Percentiles rank a stretch among this genome's conserved stretches.
phyloP scores from a whole-genome alignment of 2,797 vertebrate species.

The Lates japonicus region DNA sequence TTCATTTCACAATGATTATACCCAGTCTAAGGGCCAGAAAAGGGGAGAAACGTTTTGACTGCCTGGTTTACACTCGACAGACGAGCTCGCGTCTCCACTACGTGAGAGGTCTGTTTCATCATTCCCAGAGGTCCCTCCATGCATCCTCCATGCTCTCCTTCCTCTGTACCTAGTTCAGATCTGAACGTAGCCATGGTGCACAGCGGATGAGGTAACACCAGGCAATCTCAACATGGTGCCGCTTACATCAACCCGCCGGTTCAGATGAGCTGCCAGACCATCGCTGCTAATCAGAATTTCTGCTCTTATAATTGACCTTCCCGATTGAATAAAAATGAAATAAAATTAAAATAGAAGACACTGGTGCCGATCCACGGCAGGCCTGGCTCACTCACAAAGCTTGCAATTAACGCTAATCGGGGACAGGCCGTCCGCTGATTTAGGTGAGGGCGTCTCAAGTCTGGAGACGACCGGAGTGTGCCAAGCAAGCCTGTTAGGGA shows the following conservation, averaged over 20 bases:
- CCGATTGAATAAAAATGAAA: constrained; percentile 62
- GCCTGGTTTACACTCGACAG: constrained; percentile 34
- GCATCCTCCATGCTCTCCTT: constrained; percentile 63
- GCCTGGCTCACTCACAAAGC: constrained; percentile 72
- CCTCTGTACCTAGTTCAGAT: constrained; percentile 74
- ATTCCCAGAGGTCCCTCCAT: constrained; percentile 64
- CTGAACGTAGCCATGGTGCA: constrained; percentile 58
- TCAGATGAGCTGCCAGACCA: constrained; percentile 68
- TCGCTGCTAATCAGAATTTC: constrained; percentile 63
- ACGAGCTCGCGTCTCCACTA: constrained; percentile 39
- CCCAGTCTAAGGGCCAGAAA: constrained; percentile 1
- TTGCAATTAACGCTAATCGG: constrained; percentile 72
- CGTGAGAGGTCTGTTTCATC: constrained; percentile 75
- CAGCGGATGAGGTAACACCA: constrained; percentile 80
- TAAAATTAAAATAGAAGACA: constrained; percentile 51
- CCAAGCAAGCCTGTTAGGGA: constrained; percentile 62
- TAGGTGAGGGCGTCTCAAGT: constrained; percentile 69
- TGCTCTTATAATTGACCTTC: constrained; percentile 68
- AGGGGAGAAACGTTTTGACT: constrained; percentile 43
- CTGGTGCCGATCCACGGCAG: constrained; percentile 43
- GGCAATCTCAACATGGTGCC: constrained; percentile 75
- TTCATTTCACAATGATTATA: background rate
- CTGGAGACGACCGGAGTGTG: constrained; percentile 64
- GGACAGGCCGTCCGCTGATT: constrained; percentile 65
- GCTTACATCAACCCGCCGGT: constrained; percentile 75